These are phyloP conservation scores for Acanthosepion pharaonis DNA, from an alignment of 2,888 invertebrate genomes.

Conservation along the genomic window DNA sequence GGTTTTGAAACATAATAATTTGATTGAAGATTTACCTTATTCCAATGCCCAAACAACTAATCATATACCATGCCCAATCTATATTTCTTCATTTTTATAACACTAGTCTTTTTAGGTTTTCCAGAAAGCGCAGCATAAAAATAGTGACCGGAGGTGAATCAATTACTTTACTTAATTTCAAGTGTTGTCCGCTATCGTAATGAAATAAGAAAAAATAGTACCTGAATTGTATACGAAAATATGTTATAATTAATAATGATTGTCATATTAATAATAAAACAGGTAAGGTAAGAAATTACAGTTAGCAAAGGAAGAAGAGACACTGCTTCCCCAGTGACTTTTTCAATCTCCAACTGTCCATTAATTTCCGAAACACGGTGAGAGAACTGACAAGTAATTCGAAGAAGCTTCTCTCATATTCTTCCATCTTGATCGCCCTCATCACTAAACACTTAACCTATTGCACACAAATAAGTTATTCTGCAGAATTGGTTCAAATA, in stretches of 20 bases:
- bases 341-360: background rate
- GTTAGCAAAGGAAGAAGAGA: background rate
- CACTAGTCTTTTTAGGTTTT: too few species aligned
- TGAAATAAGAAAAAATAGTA: too few species aligned
- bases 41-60: too few species aligned
- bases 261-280: background rate
- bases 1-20: too few species aligned
- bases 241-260: background rate
- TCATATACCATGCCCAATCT: too few species aligned
- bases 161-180: too few species aligned
- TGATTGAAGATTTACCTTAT: too few species aligned
- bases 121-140: too few species aligned
- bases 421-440: background rate
- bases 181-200: too few species aligned
- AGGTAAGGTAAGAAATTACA: background rate
- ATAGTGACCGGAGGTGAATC: too few species aligned
- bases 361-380: background rate
- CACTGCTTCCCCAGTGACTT: background rate
- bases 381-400: background rate
- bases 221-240: too few species aligned
- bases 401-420: background rate
- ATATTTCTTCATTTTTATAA: too few species aligned
- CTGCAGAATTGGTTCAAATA: background rate
- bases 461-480: background rate
- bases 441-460: constrained; percentile 2